phyloP scores from a whole-genome alignment of 1,140 invertebrate species.

The Euwallacea fornicatus region DNA sequence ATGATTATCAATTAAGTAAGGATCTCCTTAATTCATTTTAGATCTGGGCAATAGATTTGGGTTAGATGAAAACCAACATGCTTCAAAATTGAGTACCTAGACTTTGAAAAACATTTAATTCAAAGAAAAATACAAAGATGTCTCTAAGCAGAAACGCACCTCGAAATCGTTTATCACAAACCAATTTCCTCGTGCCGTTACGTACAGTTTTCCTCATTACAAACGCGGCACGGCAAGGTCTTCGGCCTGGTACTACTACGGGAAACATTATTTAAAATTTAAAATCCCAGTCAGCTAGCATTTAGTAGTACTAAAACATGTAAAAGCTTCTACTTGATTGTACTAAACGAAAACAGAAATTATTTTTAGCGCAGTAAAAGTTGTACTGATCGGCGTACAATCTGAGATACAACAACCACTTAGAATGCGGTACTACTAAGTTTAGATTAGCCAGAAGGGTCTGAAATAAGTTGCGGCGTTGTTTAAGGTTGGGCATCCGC shows the following conservation, averaged over 20 bases:
- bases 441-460: constrained; percentile 6
- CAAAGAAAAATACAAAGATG: neutral
- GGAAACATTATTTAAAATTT: neutral
- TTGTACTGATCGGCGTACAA: too few relatives aligned
- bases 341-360: neutral
- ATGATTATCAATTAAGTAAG: too few relatives aligned
- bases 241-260: constrained; percentile 21
- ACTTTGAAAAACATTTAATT: too few relatives aligned
- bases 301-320: neutral
- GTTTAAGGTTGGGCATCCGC: constrained; percentile 22
- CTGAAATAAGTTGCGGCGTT: constrained; percentile 1
- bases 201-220: constrained; percentile 23
- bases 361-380: too few relatives aligned
- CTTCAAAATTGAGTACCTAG: too few relatives aligned
- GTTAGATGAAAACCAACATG: too few relatives aligned
- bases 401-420: neutral
- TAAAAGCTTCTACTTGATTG: neutral
- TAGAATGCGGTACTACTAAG: constrained; percentile 6
- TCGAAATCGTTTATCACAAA: neutral
- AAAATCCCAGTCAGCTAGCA: neutral
- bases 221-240: constrained; percentile 14
- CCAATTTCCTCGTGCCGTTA: constrained; percentile 8
- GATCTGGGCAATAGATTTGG: too few relatives aligned
- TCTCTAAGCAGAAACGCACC: neutral
- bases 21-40: too few relatives aligned